phyloP scores from a whole-genome alignment of 2,888 invertebrate genomes.

The Plemyria rubiginata region DNA sequence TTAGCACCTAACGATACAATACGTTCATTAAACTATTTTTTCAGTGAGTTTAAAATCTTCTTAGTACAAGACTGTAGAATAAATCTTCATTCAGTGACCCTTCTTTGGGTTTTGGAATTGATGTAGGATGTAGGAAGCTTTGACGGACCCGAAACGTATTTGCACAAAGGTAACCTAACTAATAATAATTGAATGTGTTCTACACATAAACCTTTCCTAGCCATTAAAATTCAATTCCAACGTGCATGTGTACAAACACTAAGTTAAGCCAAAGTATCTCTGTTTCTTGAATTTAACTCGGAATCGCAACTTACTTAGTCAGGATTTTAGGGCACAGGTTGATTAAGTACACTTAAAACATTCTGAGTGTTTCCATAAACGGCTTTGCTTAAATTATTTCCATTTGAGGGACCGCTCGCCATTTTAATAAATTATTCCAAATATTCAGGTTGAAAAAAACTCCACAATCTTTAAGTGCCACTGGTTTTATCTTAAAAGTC shows the following conservation, averaged over 20 bases:
- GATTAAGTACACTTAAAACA: conserved; percentile 27
- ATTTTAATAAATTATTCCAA: conserved; percentile 25
- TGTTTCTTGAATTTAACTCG: conserved; percentile 19
- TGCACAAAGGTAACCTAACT: neutral
- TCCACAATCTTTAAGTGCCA: conserved; percentile 17
- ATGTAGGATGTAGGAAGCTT: neutral
- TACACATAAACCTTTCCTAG: too few species aligned
- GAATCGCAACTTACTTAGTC: conserved; percentile 13
- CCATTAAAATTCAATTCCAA: neutral
- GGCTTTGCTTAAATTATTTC: conserved; percentile 24
- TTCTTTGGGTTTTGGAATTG: neutral
- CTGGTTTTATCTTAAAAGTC: conserved; percentile 11
- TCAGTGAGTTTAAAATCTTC: neutral
- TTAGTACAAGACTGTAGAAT: neutral
- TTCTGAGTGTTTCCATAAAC: conserved; percentile 21
- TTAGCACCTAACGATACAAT: too few species aligned
- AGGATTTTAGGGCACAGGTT: conserved; percentile 26
- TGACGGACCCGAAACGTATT: neutral
- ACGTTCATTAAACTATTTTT: too few species aligned
- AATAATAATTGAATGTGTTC: neutral
- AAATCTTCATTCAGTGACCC: neutral
- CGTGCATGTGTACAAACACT: neutral
- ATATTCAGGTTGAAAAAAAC: conserved; percentile 25
- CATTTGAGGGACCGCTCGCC: conserved; percentile 21
- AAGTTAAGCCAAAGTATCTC: conserved; percentile 21